A percentile compares a stretch with the other conserved stretches of the same genome.
These are phyloP conservation scores for Formica selysi DNA, from an alignment of 1,140 invertebrate genomes.

Conservation along the genomic window DNA sequence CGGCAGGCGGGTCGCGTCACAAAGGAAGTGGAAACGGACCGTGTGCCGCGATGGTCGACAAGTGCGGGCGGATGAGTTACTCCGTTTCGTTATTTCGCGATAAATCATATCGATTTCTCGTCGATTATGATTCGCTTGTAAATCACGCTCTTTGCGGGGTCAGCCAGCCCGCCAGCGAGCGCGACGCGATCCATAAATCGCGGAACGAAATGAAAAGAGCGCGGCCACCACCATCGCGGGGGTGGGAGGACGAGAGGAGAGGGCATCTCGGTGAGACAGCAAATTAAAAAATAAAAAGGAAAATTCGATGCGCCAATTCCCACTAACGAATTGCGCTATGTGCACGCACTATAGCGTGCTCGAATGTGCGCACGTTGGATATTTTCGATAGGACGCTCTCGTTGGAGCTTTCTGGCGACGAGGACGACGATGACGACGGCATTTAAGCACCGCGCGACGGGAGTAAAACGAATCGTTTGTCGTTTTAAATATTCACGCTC, in stretches of 20 bases:
- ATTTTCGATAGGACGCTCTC: background rate
- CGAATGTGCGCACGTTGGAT: constrained; percentile 16
- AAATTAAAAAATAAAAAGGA: constrained; percentile 73
- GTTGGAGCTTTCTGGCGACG: constrained; percentile 13
- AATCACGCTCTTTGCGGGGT: constrained; percentile 76
- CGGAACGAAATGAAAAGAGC: constrained; percentile 78
- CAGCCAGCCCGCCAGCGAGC: constrained; percentile 2
- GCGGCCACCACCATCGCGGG: background rate
- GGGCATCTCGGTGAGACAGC: constrained; percentile 46
- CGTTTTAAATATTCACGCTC: constrained; percentile 66
- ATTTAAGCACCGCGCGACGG: constrained; percentile 42
- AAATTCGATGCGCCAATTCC: constrained; percentile 37
- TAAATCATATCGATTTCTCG: constrained; percentile 82
- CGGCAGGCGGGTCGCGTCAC: background rate
- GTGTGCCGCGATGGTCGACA: background rate
- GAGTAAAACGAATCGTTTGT: constrained; percentile 67
- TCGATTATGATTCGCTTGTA: constrained; percentile 83
- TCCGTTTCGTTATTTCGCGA: constrained; percentile 81
- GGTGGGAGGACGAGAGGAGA: background rate
- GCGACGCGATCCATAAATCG: constrained; percentile 77
- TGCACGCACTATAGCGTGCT: background rate
- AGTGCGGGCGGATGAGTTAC: constrained; percentile 28
- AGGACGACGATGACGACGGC: background rate
- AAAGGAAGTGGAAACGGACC: constrained; percentile 44
- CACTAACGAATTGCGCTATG: constrained; percentile 64